Conservation (phyloP, 2,888 invertebrate genomes). For the Atethmia centrago region DNA sequence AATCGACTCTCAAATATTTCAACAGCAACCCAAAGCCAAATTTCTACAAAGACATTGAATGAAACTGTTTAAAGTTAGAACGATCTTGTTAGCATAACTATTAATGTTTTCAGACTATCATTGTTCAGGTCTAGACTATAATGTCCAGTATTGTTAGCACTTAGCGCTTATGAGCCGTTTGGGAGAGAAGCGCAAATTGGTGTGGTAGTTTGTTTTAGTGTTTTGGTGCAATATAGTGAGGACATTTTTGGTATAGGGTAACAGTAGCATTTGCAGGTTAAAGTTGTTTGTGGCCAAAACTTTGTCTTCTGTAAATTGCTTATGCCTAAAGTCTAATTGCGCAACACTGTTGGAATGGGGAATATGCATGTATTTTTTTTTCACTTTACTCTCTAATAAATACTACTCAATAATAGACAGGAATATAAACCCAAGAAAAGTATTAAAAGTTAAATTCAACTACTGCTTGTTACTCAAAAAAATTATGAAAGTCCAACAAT, state of each 20-base stretch:
- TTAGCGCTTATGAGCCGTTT: constrained; percentile 35
- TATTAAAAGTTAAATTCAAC: no score
- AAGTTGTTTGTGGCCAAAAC: background rate
- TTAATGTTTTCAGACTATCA: constrained; percentile 45
- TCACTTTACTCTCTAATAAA: no score
- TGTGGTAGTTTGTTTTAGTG: constrained; percentile 12
- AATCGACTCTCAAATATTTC: constrained; percentile 25
- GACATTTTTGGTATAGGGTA: background rate
- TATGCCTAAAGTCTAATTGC: background rate
- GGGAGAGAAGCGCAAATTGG: constrained; percentile 45
- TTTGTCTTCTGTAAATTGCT: background rate
- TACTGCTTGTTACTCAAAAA: no score
- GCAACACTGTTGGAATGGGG: background rate
- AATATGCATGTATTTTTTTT: no score
- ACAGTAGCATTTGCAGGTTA: background rate
- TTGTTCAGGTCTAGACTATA: constrained; percentile 43
- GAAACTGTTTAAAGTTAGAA: constrained; percentile 43
- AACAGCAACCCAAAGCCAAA: background rate
- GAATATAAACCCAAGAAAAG: no score
- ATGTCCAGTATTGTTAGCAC: constrained; percentile 37
- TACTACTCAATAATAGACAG: no score
- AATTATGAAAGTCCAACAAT: no score
- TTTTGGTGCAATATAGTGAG: constrained; percentile 33
- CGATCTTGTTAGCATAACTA: constrained; percentile 47
- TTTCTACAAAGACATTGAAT: constrained; percentile 41